These are phyloP conservation scores for Drosophila santomea DNA, from an alignment of 1,140 invertebrate genomes.

Conservation along the genomic window DNA sequence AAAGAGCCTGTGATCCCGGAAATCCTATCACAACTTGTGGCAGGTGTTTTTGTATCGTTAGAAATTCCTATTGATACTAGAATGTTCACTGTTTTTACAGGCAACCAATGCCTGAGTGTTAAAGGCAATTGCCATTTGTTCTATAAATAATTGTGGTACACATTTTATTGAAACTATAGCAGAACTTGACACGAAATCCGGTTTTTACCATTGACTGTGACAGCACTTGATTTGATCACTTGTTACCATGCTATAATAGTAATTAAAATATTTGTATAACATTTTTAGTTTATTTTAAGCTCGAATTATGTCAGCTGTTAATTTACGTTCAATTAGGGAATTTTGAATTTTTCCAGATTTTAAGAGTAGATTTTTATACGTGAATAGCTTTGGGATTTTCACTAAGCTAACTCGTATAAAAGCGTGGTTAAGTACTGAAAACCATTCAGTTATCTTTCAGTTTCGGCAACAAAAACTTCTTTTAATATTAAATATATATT, in stretches of 20 bases:
- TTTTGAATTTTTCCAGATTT: constrained; percentile 11
- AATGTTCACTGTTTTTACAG: constrained; percentile 17
- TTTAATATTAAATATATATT: neutral
- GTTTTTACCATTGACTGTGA: constrained; percentile 49
- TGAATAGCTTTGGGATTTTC: neutral
- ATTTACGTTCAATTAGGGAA: constrained; percentile 4
- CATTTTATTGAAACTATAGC: constrained; percentile 49
- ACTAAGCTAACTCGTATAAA: neutral
- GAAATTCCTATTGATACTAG: constrained; percentile 37
- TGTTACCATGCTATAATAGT: constrained; percentile 23
- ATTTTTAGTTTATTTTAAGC: constrained; percentile 19
- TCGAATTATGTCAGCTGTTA: neutral
- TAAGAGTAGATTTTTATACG: neutral
- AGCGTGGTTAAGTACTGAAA: neutral
- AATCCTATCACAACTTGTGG: constrained; percentile 54
- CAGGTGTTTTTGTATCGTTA: constrained; percentile 49
- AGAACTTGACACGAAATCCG: constrained; percentile 61
- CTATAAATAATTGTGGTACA: constrained; percentile 39
- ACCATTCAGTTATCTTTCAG: neutral
- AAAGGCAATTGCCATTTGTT: constrained; percentile 20
- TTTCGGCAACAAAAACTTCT: neutral
- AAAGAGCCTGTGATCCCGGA: constrained; percentile 64
- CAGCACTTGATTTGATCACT: constrained; percentile 47
- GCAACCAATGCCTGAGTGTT: constrained; percentile 33
- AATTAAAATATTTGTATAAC: constrained; percentile 21